Percentiles rank a stretch among this genome's conserved stretches.
phyloP scores from a whole-genome alignment of 2,113 vertebrate genomes.

The Micronycteris hirsuta region DNA sequence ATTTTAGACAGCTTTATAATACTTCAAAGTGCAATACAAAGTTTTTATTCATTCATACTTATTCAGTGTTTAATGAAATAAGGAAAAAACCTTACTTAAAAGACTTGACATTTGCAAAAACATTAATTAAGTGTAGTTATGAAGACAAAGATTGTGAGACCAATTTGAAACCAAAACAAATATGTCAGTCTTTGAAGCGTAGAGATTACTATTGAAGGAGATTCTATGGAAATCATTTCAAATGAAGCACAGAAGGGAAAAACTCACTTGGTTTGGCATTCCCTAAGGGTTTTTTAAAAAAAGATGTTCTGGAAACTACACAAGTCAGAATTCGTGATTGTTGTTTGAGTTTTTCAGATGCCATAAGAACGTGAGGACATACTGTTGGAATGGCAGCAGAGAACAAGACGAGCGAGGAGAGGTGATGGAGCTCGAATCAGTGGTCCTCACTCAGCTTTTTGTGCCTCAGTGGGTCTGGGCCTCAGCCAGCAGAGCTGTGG shows the following conservation, averaged over 20 bases:
- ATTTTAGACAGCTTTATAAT: slow-evolving; percentile 31
- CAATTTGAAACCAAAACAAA: slow-evolving; percentile 72
- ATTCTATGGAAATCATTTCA: slow-evolving; percentile 73
- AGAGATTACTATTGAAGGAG: slow-evolving; percentile 70
- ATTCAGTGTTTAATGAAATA: slow-evolving; percentile 53
- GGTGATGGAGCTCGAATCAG: slow-evolving; percentile 4
- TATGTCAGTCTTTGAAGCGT: slow-evolving; percentile 72
- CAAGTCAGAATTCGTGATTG: slow-evolving; percentile 76
- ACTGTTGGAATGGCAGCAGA: slow-evolving; percentile 40
- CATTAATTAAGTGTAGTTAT: neutral
- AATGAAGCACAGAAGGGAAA: slow-evolving; percentile 74
- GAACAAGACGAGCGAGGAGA: neutral
- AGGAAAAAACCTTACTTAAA: neutral
- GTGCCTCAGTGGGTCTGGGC: neutral
- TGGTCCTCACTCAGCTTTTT: neutral
- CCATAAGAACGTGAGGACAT: slow-evolving; percentile 44
- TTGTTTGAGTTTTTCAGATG: slow-evolving; percentile 74
- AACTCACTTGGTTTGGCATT: slow-evolving; percentile 74
- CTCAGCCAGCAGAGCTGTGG: slow-evolving; percentile 68
- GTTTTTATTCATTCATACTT: slow-evolving; percentile 38
- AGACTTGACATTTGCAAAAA: slow-evolving; percentile 56
- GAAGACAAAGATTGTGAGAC: slow-evolving; percentile 67
- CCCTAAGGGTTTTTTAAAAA: slow-evolving; percentile 60
- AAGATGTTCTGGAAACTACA: slow-evolving; percentile 74
- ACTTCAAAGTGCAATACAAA: slow-evolving; percentile 21